Evolutionary conservation across 1,140 invertebrate species (phyloP), one percentile per base, ranked within the genome.

Genomic region (Branchinecta lindahli): DNA sequence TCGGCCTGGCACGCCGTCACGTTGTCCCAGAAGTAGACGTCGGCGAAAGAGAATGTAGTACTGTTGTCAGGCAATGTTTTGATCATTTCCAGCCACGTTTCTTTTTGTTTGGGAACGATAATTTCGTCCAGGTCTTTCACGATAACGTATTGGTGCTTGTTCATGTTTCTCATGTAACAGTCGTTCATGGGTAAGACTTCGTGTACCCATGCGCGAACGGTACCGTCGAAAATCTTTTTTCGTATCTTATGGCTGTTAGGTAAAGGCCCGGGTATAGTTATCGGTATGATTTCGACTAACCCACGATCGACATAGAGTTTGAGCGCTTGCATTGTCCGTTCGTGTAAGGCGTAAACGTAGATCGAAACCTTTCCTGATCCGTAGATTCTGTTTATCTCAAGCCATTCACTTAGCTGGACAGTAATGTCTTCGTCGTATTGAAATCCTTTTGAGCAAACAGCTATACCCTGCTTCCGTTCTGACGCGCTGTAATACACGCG

Each of bases 171-270:
- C 12, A 61, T 15, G 18, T 61, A 61, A 20, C 52, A 61, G 18
- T 61, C 52, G 18, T 61, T 61, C 12, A 61, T 61, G 12, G 52
- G 52, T 12, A 61, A 12, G 12, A 61, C 18, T 61, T 61, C 52
- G 18, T 61, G 52, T 61, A 61, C 52, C 52, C 52, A 61, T 61
- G 52, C 52, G 12, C 52, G 12, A 61, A 61, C 52, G 12, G 52
- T 61, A 15, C 12, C 52, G 18, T 61, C 52, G 18, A 61, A 61
- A 12, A 61, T 15, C 18, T 61, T 20, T 61, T 61, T 61, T 20
- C 52, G 12, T 20, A 61, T 61, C 12, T 15, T 15, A 6, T 6
- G 18, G 12, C 12, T 61, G 52, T 61, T 61, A 3, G 52, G 52
- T 61, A 61, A 12, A 20, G 12, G 52, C 12, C 52, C 52, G 12